These are phyloP conservation scores for Drosophila kepulauana DNA, from an alignment of 1,140 invertebrate species.

Conservation along the genomic window DNA sequence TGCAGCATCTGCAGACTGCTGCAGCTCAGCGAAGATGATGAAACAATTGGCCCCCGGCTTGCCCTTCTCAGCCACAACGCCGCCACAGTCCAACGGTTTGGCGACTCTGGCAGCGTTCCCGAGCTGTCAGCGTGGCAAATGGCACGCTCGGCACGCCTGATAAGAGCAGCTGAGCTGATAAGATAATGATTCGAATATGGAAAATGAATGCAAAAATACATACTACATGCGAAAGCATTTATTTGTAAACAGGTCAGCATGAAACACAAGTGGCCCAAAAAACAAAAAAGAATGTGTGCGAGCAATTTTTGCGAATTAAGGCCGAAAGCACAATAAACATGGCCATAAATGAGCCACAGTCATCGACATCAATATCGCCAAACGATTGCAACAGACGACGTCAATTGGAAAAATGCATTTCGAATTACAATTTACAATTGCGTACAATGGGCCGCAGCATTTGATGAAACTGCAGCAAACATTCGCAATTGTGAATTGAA, in stretches of 20 bases:
- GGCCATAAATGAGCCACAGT: slow-evolving; percentile 11
- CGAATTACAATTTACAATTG: slow-evolving; percentile 13
- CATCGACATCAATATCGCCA: neutral
- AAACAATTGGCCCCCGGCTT: slow-evolving; percentile 6
- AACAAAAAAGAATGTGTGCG: neutral
- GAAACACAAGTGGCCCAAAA: slow-evolving; percentile 19
- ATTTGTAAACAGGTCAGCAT: slow-evolving; percentile 14
- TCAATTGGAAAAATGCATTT: slow-evolving; percentile 42
- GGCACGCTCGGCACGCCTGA: slow-evolving; percentile 33
- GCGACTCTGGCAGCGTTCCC: neutral
- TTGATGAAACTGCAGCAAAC: slow-evolving; percentile 11
- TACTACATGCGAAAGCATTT: neutral
- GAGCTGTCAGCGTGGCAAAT: slow-evolving; percentile 9
- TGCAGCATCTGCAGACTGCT: slow-evolving; percentile 12
- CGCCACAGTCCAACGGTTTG: neutral
- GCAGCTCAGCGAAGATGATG: neutral
- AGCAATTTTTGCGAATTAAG: slow-evolving; percentile 22
- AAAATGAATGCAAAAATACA: slow-evolving; percentile 14
- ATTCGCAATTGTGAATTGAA: slow-evolving; percentile 31
- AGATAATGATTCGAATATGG: slow-evolving; percentile 15
- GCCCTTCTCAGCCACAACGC: neutral
- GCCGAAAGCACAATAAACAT: slow-evolving; percentile 10
- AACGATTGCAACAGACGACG: slow-evolving; percentile 14
- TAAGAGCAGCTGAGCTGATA: slow-evolving; percentile 45
- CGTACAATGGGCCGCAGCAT: neutral